Conservation (phyloP, 2,113 vertebrate species). For the Glaucidium brasilianum region DNA sequence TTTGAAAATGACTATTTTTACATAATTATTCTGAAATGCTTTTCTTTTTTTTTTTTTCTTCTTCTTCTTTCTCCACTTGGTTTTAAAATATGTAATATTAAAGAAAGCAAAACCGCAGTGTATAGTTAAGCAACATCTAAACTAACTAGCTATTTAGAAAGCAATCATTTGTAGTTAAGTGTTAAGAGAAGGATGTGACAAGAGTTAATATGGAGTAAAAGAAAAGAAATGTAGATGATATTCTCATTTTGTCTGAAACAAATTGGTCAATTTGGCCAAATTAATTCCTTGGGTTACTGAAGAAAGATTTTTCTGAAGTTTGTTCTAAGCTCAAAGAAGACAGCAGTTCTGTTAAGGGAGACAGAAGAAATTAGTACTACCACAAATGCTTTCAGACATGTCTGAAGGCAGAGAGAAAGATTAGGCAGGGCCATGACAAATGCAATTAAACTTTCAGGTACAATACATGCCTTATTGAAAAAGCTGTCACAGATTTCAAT, state of each 20-base stretch:
- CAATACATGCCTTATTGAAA: not conserved
- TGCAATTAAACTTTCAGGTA: not conserved
- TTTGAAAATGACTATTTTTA: not conserved
- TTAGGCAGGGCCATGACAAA: not conserved
- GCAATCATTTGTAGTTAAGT: not conserved
- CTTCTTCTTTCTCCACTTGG: fast-evolving
- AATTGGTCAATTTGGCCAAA: not conserved
- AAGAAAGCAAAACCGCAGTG: fast-evolving
- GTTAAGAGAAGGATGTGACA: not conserved
- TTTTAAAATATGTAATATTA: not conserved
- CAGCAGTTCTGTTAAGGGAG: not conserved
- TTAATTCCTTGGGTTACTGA: not conserved
- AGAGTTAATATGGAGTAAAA: not conserved
- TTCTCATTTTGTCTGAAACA: not conserved
- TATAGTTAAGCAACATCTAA: not conserved
- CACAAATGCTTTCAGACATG: not conserved
- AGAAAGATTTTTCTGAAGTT: not conserved
- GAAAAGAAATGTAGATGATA: not conserved
- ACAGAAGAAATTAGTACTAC: not conserved
- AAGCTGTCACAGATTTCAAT: not conserved
- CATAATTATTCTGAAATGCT: not conserved
- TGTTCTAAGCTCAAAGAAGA: not conserved
- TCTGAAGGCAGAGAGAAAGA: not conserved
- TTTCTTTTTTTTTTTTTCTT: not conserved
- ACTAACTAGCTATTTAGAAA: not conserved